Percentiles rank a stretch among this genome's conserved stretches.
phyloP scores from a whole-genome alignment of 92 coral and sea anemone genomes.

The Meandrina meandrites region DNA sequence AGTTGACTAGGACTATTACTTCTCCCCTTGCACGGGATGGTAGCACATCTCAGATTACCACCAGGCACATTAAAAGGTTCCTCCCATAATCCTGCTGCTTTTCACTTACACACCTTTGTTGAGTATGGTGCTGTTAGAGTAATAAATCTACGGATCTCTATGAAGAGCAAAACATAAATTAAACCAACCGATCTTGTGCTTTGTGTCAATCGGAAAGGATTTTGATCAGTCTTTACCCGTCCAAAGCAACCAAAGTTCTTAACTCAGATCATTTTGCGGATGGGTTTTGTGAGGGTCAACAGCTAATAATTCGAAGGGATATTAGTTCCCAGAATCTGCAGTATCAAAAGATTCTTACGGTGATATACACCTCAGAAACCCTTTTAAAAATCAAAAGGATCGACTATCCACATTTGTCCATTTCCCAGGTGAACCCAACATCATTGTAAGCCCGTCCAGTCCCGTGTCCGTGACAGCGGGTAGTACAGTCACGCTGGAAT shows the following conservation, averaged over 20 bases:
- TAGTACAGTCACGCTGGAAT: constrained; percentile 69
- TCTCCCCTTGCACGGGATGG: too few species aligned
- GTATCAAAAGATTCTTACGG: not conserved
- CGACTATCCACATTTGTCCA: not conserved
- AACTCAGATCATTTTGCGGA: not conserved
- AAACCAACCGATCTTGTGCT: not conserved
- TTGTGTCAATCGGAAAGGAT: not conserved
- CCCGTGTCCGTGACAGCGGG: constrained; percentile 71
- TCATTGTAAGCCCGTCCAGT: constrained; percentile 70
- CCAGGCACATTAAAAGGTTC: too few species aligned
- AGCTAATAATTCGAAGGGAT: not conserved
- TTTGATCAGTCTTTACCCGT: not conserved
- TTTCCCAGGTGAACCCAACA: constrained; percentile 73
- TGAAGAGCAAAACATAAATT: too few species aligned
- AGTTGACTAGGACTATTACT: too few species aligned
- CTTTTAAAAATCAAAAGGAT: not conserved
- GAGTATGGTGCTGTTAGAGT: too few species aligned
- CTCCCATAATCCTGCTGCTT: too few species aligned
- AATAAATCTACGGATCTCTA: too few species aligned
- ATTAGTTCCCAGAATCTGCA: too few species aligned
- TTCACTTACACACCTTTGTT: too few species aligned
- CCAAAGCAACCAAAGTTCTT: not conserved
- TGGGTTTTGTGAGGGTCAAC: not conserved
- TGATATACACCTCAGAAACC: not conserved
- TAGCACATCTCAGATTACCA: too few species aligned